phyloP scores from a whole-genome alignment of 2,797 vertebrate species.

The Bucorvus abyssinicus region DNA sequence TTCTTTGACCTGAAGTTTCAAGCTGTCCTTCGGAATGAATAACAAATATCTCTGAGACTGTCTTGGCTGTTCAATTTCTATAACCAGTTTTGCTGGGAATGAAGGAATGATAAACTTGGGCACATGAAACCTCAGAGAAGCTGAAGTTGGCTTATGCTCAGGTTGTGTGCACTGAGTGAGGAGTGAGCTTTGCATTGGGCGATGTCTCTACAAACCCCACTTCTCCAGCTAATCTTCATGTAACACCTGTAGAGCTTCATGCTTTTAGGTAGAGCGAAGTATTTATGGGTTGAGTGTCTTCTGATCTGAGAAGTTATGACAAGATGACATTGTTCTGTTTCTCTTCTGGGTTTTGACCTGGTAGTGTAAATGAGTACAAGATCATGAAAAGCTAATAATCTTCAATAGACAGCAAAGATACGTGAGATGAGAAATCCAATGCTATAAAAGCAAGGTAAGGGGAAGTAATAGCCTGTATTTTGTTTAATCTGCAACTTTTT shows the following conservation, averaged over 20 bases:
- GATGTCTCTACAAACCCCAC: not conserved
- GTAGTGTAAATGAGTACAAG: not conserved
- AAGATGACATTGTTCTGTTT: not conserved
- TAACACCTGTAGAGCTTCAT: not conserved
- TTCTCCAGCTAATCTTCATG: not conserved
- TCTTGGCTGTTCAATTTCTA: not conserved
- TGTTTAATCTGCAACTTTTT: not conserved
- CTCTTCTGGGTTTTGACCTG: not conserved
- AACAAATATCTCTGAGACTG: not conserved
- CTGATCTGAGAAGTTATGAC: not conserved
- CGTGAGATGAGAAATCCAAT: not conserved
- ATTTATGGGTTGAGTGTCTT: not conserved
- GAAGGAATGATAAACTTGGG: not conserved
- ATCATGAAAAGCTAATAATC: not conserved
- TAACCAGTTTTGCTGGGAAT: not conserved
- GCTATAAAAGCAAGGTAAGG: not conserved
- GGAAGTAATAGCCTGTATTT: not conserved
- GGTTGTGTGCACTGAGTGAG: not conserved
- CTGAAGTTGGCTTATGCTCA: not conserved
- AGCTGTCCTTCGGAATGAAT: not conserved
- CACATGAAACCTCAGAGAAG: not conserved
- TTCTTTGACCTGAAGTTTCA: not conserved
- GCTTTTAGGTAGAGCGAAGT: not conserved
- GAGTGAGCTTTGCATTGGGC: not conserved
- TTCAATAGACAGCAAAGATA: not conserved